Percentiles rank a stretch among this genome's conserved stretches.
phyloP scores from a whole-genome alignment of 2,113 vertebrate species.

The Rousettus leschenaultii region DNA sequence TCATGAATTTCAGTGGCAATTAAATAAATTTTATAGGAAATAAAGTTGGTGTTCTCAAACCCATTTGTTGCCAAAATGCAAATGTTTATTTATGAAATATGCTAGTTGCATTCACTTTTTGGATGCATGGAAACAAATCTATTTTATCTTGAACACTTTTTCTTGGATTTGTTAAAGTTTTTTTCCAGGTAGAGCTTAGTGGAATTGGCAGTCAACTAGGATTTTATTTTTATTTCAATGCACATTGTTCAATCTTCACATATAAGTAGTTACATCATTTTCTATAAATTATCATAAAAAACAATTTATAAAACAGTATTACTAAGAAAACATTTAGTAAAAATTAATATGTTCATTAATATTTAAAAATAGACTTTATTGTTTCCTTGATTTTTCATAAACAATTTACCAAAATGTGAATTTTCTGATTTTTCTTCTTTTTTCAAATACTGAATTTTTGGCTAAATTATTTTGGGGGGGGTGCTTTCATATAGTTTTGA shows the following conservation, averaged over 20 bases:
- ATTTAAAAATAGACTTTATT: neutral
- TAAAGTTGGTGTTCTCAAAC: constrained; percentile 89
- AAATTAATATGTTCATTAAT: neutral
- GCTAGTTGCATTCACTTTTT: constrained; percentile 91
- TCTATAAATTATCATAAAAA: neutral
- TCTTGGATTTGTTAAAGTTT: constrained; percentile 92
- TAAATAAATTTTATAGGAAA: constrained; percentile 85
- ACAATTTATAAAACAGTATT: neutral
- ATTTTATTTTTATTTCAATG: constrained; percentile 93
- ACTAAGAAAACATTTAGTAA: neutral
- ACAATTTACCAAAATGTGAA: neutral
- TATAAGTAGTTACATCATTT: neutral
- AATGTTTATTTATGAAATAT: constrained; percentile 93
- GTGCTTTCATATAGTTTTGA: neutral
- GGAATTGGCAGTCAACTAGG: constrained; percentile 88
- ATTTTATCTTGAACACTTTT: constrained; percentile 93
- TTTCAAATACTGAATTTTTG: neutral
- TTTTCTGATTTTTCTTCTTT: neutral
- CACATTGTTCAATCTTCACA: constrained; percentile 64
- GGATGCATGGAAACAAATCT: constrained; percentile 92
- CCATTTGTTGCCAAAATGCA: constrained; percentile 88
- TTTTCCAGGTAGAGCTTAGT: constrained; percentile 93
- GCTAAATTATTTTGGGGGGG: neutral
- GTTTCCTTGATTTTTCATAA: neutral
- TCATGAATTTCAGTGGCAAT: constrained; percentile 85